Percentiles rank a stretch among this genome's conserved stretches.
Evolutionary conservation across 2,797 vertebrate species (phyloP).

Genomic region (Pyrrhura leucotis): DNA sequence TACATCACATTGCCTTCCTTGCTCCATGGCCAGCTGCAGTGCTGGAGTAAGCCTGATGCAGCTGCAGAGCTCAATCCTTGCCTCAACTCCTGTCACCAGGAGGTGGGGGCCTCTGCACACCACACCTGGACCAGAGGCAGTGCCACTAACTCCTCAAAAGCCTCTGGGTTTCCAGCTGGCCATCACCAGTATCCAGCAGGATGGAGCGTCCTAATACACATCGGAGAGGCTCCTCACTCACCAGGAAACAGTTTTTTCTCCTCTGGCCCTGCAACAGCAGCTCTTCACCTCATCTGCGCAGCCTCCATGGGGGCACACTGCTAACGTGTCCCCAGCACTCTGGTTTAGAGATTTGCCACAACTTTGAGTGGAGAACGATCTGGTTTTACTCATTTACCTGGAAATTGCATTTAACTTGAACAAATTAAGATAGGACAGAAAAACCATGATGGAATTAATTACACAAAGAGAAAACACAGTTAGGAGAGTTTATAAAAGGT

Average conservation of each 20-base stretch:
- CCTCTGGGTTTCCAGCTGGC: neutral
- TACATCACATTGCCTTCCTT: accelerated
- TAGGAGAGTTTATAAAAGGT: neutral
- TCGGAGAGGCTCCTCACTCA: neutral
- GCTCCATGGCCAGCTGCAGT: neutral
- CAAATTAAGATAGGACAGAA: neutral
- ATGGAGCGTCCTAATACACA: neutral
- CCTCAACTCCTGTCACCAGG: neutral
- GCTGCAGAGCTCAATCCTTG: neutral
- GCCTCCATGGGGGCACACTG: neutral
- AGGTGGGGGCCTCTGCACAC: neutral
- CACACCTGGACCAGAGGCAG: neutral
- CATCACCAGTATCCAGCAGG: neutral
- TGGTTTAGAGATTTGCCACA: neutral
- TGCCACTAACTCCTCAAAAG: neutral
- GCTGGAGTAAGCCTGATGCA: neutral
- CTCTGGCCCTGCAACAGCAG: neutral
- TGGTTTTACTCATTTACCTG: neutral
- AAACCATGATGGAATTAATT: neutral
- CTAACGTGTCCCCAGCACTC: accelerated
- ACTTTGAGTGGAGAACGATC: neutral
- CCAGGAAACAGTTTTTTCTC: neutral
- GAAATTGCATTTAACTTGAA: neutral
- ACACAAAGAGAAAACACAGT: neutral
- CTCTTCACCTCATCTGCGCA: neutral